Percentiles rank a stretch among this genome's conserved stretches.
These are phyloP conservation scores for Lepidocyrtinus sp. DNA, from an alignment of 2,888 invertebrate species.

Conservation along the genomic window DNA sequence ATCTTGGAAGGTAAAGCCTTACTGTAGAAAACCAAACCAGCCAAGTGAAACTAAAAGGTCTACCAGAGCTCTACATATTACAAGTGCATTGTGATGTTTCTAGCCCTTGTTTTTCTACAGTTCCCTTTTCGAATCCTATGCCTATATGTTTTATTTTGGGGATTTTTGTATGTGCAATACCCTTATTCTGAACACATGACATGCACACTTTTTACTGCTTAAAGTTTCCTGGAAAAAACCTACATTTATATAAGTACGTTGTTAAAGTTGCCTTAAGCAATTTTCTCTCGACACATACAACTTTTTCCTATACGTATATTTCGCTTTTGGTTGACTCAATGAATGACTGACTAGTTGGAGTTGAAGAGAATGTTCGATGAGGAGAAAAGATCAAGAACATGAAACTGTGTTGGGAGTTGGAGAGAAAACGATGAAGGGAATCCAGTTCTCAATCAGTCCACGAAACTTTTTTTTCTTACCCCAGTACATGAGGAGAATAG, in stretches of 20 bases:
- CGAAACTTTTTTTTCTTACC: background rate
- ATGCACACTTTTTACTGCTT: constrained; percentile 18
- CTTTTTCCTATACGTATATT: constrained; percentile 2
- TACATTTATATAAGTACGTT: background rate
- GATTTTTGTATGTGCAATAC: background rate
- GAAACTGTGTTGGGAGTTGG: constrained; percentile 15
- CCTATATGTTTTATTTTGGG: background rate
- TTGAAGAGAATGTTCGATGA: constrained; percentile 54
- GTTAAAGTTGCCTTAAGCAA: constrained; percentile 20
- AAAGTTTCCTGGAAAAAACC: background rate
- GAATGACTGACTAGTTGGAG: constrained; percentile 48
- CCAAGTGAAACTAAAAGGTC: constrained; percentile 58
- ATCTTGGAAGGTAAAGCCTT: constrained; percentile 22
- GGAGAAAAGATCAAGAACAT: constrained; percentile 37
- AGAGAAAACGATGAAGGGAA: constrained; percentile 14
- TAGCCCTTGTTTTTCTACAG: too few relatives aligned
- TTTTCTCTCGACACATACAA: background rate
- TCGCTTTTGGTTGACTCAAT: constrained; percentile 25
- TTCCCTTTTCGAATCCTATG: too few relatives aligned
- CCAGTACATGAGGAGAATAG: constrained; percentile 9
- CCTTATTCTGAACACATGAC: constrained; percentile 15
- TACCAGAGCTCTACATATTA: constrained; percentile 47
- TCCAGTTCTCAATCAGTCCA: constrained; percentile 18
- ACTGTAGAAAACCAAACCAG: constrained; percentile 33
- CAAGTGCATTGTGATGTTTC: constrained; percentile 1